Evolutionary conservation across 2,113 vertebrate species (phyloP).

Genomic region (Brienomyrus brachyistius): DNA sequence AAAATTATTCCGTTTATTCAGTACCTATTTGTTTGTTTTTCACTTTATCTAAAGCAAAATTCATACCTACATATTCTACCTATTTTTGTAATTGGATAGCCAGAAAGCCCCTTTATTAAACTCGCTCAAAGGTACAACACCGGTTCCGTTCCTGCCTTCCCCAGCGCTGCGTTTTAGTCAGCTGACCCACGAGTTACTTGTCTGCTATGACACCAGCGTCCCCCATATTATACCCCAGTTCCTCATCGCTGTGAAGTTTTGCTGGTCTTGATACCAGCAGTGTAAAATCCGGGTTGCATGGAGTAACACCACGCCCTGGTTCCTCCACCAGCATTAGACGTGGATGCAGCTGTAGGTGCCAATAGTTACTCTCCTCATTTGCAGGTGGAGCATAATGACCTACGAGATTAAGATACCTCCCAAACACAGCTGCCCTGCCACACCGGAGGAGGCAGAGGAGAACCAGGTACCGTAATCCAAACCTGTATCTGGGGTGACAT

Average conservation of each 20-base stretch:
- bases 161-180: neutral
- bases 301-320: neutral
- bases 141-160: neutral
- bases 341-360: neutral
- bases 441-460: conserved; percentile 73
- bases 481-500: neutral
- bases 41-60: neutral
- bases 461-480: conserved; percentile 68
- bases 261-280: neutral
- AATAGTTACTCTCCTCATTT: conserved; percentile 21
- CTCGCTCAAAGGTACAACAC: neutral
- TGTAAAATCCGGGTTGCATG: neutral
- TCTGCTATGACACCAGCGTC: neutral
- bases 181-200: neutral
- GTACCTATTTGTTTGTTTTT: neutral
- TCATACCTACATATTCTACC: neutral
- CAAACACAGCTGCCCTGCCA: conserved; percentile 77
- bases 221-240: neutral
- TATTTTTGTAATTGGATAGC: neutral
- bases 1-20: neutral
- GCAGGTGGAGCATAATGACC: conserved; percentile 97
- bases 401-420: conserved; percentile 92
- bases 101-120: neutral
- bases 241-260: neutral
- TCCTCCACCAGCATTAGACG: neutral